Evolutionary conservation across 2,888 invertebrate species (phyloP), one percentile per base, ranked within the genome.

Genomic region (Chymomyza amoena): DNA sequence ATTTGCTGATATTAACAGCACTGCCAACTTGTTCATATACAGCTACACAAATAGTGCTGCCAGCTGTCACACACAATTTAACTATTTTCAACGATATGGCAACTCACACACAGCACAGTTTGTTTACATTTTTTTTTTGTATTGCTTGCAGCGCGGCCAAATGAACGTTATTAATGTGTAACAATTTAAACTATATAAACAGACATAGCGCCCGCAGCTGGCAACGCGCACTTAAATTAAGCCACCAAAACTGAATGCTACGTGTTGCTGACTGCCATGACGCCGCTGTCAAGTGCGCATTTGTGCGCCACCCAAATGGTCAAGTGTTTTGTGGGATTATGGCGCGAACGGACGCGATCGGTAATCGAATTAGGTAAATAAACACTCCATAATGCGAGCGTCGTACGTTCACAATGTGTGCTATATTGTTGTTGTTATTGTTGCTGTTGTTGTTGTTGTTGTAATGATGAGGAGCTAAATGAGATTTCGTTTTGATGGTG

Each of bases 361-460:
- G 88, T 85, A 85, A 85, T 85, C 85, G 85, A 85, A 86, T 86
- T 88, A 86, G 86, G 85, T 84, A 88, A 88, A 86, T 81, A 86
- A 86, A 86, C 85, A 86, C 84, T 86, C 84, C 61, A 85, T 80
- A 65, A 84, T 79, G 79, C 86, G 84, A 87, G 80, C 83, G 87
- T 87, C 32, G 54, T n/a, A 80, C 83, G 85, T 82, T 80, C 81
- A 85, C 82, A 84, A 81, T 86, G 69, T 75, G 70, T 69, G 76
- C 71, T 45, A 13, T 45, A 13, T 45, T 45, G 39, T 45, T 32
- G 39, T 39, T 39, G 73, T 77, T 13, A 16, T 51, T 51, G 6
- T 36, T 36, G 36, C 5, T 36, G 39, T 45, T 45, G 73, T 51
- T 51, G 6, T 36, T 36, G 36, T 36, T 36, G 39, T 45, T 45